phyloP scores from a whole-genome alignment of 2,113 vertebrate species.

The Myotis davidii region DNA sequence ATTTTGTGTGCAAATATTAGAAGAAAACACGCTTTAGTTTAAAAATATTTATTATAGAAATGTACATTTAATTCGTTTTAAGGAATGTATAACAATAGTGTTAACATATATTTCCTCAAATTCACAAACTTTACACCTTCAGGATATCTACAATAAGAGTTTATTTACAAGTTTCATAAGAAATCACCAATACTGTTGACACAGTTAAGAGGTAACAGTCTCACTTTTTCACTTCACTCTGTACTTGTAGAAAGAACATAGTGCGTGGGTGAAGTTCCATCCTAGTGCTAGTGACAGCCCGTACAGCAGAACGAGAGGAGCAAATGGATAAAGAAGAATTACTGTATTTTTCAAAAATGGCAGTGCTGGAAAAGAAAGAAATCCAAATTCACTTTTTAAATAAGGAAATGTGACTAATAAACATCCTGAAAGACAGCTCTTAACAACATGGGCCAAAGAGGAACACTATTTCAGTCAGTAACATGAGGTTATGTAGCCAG shows the following conservation, averaged over 20 bases:
- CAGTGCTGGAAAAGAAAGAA: conserved; percentile 87
- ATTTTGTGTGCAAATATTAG: conserved; percentile 56
- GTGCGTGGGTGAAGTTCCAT: conserved; percentile 96
- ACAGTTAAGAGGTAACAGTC: not conserved
- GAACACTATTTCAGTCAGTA: not conserved
- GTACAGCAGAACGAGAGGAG: conserved; percentile 92
- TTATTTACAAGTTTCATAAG: conserved; percentile 75
- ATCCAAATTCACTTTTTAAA: not conserved
- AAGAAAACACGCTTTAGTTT: conserved; percentile 73
- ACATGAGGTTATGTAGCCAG: not conserved
- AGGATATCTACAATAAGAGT: conserved; percentile 66
- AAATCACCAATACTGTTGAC: conserved; percentile 49
- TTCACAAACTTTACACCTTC: conserved; percentile 81
- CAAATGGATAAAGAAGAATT: conserved; percentile 95
- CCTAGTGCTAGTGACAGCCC: conserved; percentile 93
- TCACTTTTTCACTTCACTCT: conserved; percentile 89
- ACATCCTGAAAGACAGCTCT: not conserved
- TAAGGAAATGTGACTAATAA: not conserved
- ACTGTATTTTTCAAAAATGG: conserved; percentile 97
- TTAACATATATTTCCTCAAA: conserved; percentile 84
- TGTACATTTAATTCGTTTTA: conserved; percentile 81
- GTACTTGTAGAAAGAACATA: conserved; percentile 97
- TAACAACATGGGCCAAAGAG: not conserved
- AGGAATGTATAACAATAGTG: conserved; percentile 83
- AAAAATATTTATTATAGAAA: conserved; percentile 84